Conservation (phyloP, 2,113 vertebrate species). For the Lepisosteus osseus region DNA sequence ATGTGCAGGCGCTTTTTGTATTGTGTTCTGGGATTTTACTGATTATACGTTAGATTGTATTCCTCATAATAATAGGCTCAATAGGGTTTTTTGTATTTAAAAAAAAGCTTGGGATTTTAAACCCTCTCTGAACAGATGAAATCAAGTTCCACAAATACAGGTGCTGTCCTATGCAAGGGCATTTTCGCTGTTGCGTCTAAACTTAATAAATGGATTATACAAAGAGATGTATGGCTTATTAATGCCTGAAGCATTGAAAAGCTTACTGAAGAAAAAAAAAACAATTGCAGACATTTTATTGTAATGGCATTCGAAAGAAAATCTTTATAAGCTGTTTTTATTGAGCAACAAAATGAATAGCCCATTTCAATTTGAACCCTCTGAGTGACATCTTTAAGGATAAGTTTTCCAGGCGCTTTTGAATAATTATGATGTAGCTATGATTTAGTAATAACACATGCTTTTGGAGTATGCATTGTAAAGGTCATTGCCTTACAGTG, state of each 20-base stretch:
- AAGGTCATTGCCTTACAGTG: conserved; percentile 26
- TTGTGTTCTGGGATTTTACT: too few species aligned
- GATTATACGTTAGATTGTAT: too few species aligned
- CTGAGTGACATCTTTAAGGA: conserved; percentile 3
- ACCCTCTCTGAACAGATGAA: background rate
- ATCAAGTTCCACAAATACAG: too few species aligned
- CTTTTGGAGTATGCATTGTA: conserved; percentile 16
- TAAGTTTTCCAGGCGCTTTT: conserved; percentile 12
- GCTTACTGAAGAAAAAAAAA: background rate
- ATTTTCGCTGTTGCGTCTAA: background rate
- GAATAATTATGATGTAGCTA: conserved; percentile 16
- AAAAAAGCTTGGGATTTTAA: background rate
- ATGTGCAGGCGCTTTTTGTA: too few species aligned
- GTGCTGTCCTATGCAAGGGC: too few species aligned
- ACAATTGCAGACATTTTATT: background rate
- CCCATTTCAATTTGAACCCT: conserved; percentile 3
- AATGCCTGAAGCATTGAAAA: too few species aligned
- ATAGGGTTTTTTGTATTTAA: too few species aligned
- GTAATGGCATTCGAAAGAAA: background rate
- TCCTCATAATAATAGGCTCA: too few species aligned
- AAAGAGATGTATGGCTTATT: too few species aligned
- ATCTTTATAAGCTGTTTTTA: background rate
- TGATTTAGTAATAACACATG: conserved; percentile 25
- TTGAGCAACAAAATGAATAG: background rate
- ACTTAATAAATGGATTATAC: background rate